A percentile compares a stretch with the other conserved stretches of the same genome.
phyloP scores from a whole-genome alignment of 2,797 vertebrate species.

The Synanceia verrucosa region DNA sequence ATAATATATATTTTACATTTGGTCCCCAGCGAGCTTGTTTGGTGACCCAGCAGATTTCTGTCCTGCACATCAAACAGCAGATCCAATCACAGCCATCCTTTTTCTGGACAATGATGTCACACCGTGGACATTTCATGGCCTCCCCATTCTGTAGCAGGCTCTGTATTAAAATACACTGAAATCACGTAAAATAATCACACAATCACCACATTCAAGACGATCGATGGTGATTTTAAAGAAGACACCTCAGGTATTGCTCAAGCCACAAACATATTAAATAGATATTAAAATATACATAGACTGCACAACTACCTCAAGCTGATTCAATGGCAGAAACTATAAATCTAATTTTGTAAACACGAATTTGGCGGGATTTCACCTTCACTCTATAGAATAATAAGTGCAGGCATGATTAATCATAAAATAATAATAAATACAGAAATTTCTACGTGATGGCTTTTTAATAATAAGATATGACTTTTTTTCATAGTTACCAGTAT shows the following conservation, averaged over 20 bases:
- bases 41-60: slow-evolving; percentile 97
- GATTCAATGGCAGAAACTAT: background rate
- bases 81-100: slow-evolving; percentile 97
- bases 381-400: background rate
- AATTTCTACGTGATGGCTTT: background rate
- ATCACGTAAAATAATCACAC: background rate
- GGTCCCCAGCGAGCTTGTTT: slow-evolving; percentile 95
- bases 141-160: slow-evolving; percentile 86
- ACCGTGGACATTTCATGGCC: slow-evolving; percentile 93
- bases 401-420: background rate
- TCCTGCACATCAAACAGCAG: slow-evolving; percentile 92
- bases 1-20: slow-evolving; percentile 72
- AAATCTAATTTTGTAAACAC: background rate
- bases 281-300: background rate
- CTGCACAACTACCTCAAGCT: background rate
- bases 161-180: slow-evolving; percentile 61
- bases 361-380: background rate
- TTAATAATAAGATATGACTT: background rate
- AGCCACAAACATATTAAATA: background rate
- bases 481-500: background rate
- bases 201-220: no score
- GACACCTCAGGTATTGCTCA: background rate
- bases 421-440: background rate
- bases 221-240: background rate
- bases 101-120: slow-evolving; percentile 91